phyloP scores from a whole-genome alignment of 2,797 vertebrate species.

The Borostomias antarcticus region DNA sequence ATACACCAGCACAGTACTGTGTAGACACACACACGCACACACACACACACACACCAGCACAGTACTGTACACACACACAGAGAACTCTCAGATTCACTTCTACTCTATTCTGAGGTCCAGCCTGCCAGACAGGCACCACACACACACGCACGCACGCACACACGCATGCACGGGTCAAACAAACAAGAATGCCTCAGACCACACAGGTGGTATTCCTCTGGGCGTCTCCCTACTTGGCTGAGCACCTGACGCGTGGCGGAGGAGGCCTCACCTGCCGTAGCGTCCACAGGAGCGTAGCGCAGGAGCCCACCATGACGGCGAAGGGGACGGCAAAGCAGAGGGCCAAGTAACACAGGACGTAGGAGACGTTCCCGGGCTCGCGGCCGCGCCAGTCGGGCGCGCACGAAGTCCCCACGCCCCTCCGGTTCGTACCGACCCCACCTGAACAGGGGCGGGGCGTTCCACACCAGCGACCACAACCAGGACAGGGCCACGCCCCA shows the following conservation, averaged over 20 bases:
- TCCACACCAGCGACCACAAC: constrained; percentile 79
- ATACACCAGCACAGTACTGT: no score
- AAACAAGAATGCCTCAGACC: no score
- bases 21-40: no score
- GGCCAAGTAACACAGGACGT: constrained; percentile 73
- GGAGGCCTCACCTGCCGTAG: constrained; percentile 66
- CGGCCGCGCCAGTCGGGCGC: constrained; percentile 76
- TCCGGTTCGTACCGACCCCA: constrained; percentile 80
- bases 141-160: no score
- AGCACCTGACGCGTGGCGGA: neutral
- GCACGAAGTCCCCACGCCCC: constrained; percentile 77
- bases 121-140: no score
- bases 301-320: constrained; percentile 65
- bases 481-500: constrained; percentile 68
- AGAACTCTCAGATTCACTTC: no score
- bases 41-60: no score
- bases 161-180: no score
- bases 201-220: no score
- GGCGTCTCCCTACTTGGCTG: no score
- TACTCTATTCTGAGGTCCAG: no score
- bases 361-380: constrained; percentile 72
- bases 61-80: no score
- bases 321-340: constrained; percentile 79
- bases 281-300: constrained; percentile 71
- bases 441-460: constrained; percentile 74